Base-by-base conservation (phyloP, 1,140 invertebrate genomes). In the Panulirus ornatus region DNA sequence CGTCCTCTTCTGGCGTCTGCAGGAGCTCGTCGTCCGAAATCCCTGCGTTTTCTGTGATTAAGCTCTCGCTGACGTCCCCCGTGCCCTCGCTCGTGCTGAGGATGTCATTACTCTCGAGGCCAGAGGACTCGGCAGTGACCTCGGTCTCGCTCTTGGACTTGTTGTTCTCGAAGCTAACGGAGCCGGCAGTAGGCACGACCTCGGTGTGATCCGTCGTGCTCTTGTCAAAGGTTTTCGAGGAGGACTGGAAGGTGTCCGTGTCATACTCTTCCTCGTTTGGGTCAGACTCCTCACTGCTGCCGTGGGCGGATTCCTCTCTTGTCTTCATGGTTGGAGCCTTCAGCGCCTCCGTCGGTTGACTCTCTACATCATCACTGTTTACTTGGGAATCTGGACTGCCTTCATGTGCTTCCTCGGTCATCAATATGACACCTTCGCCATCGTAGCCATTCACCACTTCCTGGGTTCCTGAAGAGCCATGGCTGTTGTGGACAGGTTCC, bases 181-280 rank as follows among this genome's bases (percentile, higher is more conserved):
- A 16, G 1, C 40, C 73, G 19, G 36, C 16, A 75, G 16, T 75
- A 40, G 14, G 2, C 3, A 75, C 5, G 8, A 75, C 16, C 30
- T 71, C 63, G 27, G 58, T 27, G 40, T 27, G 42, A 36, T 63
- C 51, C 34, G 30, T 63, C 11, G 36, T 34, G 22, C 47, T 76
- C 36, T 78, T 76, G n/a, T 83, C 79, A 36, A 19, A 70, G n/a
- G 54, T 78, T 27, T 70, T 40, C 36, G 58, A 54, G n/a, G 14
- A 42, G 22, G 85, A 88, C 8, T 66, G 30, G 38, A 81, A 79
- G 19, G 75, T 79, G 66, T 88, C 75, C 8, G 75, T 63, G 58
- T 88, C n/a, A 58, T 88, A 70, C 8, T 81, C 58, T 5, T 70
- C 34, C 1, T 58, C 54, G 3, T 66, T 27, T 6, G n/a, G 58